A percentile compares a stretch with the other conserved stretches of the same genome.
Evolutionary conservation across 1,140 invertebrate genomes (phyloP).

Genomic region (Adoxophyes honmai): DNA sequence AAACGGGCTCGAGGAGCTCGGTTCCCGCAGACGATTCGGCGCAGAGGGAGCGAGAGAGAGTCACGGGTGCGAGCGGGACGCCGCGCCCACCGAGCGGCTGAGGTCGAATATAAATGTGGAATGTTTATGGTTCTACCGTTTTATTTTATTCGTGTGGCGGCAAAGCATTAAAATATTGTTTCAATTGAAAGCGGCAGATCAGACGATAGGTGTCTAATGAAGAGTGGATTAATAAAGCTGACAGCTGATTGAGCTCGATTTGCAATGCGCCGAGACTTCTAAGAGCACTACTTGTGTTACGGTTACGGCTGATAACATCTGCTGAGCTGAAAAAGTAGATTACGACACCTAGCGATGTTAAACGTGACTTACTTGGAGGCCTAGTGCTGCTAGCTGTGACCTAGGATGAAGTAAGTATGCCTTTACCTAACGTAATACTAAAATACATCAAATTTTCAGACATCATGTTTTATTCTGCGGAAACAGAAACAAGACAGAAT

Average conservation of each 20-base stretch:
- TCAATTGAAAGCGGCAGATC: slow-evolving; percentile 73
- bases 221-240: slow-evolving; percentile 56
- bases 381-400: no score
- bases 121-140: slow-evolving; percentile 76
- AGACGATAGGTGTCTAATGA: slow-evolving; percentile 57
- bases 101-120: slow-evolving; percentile 75
- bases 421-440: no score
- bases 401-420: no score
- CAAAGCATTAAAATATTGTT: slow-evolving; percentile 72
- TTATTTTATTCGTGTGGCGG: slow-evolving; percentile 68
- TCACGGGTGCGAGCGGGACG: slow-evolving; percentile 36
- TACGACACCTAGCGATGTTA: not conserved
- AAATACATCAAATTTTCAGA: no score
- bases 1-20: slow-evolving; percentile 39
- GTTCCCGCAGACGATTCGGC: slow-evolving; percentile 62
- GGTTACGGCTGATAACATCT: slow-evolving; percentile 17
- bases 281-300: slow-evolving; percentile 57
- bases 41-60: slow-evolving; percentile 48
- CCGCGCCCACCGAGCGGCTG: slow-evolving; percentile 51
- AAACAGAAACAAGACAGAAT: no score
- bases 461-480: no score
- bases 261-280: slow-evolving; percentile 34
- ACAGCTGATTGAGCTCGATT: slow-evolving; percentile 57
- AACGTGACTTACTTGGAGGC: no score
- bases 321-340: slow-evolving; percentile 2